A percentile compares a stretch with the other conserved stretches of the same genome.
These are phyloP conservation scores for Bucco capensis DNA, from an alignment of 2,113 vertebrate genomes.

Conservation along the genomic window DNA sequence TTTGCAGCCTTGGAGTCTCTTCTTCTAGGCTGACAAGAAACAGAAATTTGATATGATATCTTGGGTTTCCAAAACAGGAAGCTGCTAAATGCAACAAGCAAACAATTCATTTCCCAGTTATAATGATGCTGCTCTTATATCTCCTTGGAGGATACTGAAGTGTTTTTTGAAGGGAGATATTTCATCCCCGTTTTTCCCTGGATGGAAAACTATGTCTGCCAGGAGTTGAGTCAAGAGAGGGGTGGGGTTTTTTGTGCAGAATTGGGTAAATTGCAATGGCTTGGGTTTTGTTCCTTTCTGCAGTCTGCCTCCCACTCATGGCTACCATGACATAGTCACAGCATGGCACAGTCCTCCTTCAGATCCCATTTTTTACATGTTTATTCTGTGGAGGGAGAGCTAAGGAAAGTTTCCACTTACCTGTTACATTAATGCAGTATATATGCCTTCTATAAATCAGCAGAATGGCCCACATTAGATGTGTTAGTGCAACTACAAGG, in stretches of 20 bases:
- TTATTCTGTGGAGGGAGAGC: not conserved
- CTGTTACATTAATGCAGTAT: not conserved
- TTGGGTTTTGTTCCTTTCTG: not conserved
- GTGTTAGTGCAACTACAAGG: not conserved
- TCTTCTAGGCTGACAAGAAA: constrained; percentile 53
- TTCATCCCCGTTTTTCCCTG: not conserved
- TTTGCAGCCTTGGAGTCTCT: constrained; percentile 13
- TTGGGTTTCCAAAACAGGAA: constrained; percentile 55
- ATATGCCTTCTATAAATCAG: not conserved
- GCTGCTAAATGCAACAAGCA: constrained; percentile 39
- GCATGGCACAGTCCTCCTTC: not conserved
- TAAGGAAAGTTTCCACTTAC: not conserved
- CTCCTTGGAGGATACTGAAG: not conserved
- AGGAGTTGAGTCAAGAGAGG: not conserved
- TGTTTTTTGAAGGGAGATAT: not conserved
- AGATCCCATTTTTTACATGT: not conserved
- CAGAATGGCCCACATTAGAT: not conserved
- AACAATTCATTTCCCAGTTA: constrained; percentile 37
- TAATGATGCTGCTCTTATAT: not conserved
- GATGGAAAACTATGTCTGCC: not conserved
- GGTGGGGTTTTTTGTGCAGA: not conserved
- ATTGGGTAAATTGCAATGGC: not conserved
- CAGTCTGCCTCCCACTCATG: not conserved
- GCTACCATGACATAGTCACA: not conserved
- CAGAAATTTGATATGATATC: constrained; percentile 42